A percentile compares a stretch with the other conserved stretches of the same genome.
Conservation (phyloP, 2,797 vertebrate genomes). For the Sebastolobus altivelis region DNA sequence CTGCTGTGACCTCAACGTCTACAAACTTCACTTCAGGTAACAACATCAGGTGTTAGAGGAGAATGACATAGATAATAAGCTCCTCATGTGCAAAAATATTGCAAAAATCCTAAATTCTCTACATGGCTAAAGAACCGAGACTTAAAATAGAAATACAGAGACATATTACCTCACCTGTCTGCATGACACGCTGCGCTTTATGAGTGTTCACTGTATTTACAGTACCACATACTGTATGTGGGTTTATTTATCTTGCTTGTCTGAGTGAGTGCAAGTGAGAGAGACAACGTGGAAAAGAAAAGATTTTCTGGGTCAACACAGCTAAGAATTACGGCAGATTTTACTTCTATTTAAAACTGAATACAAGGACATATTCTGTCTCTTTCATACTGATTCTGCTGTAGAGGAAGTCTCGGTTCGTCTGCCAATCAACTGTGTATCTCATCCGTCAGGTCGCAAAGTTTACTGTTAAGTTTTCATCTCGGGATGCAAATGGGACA, state of each 20-base stretch:
- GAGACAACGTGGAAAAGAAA: slow-evolving; percentile 26
- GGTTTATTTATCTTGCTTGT: slow-evolving; percentile 28
- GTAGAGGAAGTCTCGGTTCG: slow-evolving; percentile 4
- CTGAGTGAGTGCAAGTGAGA: slow-evolving; percentile 11
- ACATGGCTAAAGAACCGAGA: background rate
- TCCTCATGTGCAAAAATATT: background rate
- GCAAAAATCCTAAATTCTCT: background rate
- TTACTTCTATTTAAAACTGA: slow-evolving; percentile 53
- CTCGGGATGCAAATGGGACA: slow-evolving; percentile 9
- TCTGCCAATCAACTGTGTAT: slow-evolving; percentile 34
- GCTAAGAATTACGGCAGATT: slow-evolving; percentile 30
- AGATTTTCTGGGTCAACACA: slow-evolving; percentile 73
- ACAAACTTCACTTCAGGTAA: background rate
- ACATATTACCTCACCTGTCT: slow-evolving; percentile 6
- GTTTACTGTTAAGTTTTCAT: slow-evolving; percentile 4
- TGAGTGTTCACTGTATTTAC: slow-evolving; percentile 31
- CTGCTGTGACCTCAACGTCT: background rate
- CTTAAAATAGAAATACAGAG: background rate
- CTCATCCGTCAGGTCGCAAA: slow-evolving; percentile 15
- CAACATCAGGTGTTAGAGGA: background rate
- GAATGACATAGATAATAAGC: background rate
- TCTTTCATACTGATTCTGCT: slow-evolving; percentile 17
- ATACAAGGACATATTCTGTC: slow-evolving; percentile 20
- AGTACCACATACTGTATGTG: slow-evolving; percentile 29
- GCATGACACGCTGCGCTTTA: background rate